Base-by-base conservation (phyloP, 2,888 invertebrate species). In the Trissonchulus sp. region DNA sequence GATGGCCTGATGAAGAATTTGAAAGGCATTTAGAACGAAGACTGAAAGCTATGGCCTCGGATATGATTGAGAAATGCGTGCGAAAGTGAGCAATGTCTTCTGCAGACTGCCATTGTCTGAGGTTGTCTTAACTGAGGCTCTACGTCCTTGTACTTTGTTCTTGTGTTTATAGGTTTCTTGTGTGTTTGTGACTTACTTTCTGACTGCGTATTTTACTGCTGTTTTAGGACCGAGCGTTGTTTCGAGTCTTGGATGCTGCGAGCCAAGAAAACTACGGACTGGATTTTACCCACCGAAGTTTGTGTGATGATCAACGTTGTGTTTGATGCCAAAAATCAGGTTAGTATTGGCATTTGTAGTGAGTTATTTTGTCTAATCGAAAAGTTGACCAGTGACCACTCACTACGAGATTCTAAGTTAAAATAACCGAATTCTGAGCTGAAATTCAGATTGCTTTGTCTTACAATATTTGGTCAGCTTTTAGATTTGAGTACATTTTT, bases 251-350 rank as follows among this genome's bases (percentile, higher is more conserved):
- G 84, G 83, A 81, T 87, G 81, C 84, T 85, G 77, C 83, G 84
- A 77, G 86, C 86, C 62, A 83, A 85, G 18, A 86, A 86, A 77
- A 83, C 94, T 18, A 96, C 97, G 74, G 99, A 99, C 88, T 99
- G 97, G 87, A 93, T 96, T 82, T 90, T 98, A 81, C 97, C 96
- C 1, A 92, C 94, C 37, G 99, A 99, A 88, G 93, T 97, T 87
- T 98, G 98, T 86, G 95, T 96, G 36, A 98, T 98, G 98, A 93
- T 98, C 83, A 99, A 99, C 88, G 97, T 98, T 80, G 93, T 98
- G 79, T 89, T 98, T 81, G 97, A 98, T 86, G 94, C 95, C 79
- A 96, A 95, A 88, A 94, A 68, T 36, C 68, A 73, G 48, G 37
- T 48, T 23, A 77, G n/a, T 33, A 23, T n/a, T n/a, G n/a, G n/a